A percentile compares a stretch with the other conserved stretches of the same genome.
phyloP scores from a whole-genome alignment of 2,113 vertebrate species.

The Agapornis roseicollis region DNA sequence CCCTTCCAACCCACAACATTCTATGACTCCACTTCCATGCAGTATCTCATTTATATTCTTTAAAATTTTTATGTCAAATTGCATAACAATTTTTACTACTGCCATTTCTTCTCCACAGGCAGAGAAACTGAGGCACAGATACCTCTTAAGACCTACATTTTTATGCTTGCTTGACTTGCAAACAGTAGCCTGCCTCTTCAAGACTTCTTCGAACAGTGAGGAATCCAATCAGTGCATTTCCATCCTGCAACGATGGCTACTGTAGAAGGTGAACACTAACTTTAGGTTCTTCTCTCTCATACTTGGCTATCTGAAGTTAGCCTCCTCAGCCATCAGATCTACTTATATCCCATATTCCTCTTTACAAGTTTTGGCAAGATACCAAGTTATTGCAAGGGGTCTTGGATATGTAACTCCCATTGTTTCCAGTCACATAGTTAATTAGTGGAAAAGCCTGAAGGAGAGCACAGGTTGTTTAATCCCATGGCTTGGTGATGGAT shows the following conservation, averaged over 20 bases:
- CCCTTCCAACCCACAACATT: background rate
- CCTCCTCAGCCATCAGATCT: background rate
- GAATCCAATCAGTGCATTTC: background rate
- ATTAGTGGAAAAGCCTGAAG: background rate
- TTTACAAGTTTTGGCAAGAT: background rate
- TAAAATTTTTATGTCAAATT: background rate
- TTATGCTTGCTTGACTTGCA: background rate
- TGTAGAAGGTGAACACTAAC: constrained; percentile 1
- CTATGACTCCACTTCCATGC: background rate
- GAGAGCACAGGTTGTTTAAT: background rate
- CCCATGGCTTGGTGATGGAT: background rate
- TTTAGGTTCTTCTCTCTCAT: background rate
- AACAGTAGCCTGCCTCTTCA: background rate
- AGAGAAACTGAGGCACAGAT: background rate
- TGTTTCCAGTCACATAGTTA: background rate
- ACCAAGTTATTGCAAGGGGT: background rate
- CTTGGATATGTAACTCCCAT: background rate
- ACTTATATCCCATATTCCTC: background rate
- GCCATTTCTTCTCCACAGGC: background rate
- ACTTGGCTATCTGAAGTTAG: background rate
- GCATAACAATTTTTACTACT: background rate
- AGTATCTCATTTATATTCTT: background rate
- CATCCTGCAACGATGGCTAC: background rate
- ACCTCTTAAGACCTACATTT: background rate
- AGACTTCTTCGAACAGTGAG: background rate